Evolutionary conservation across 2,797 vertebrate species (phyloP).

Genomic region (Danio tinwini): DNA sequence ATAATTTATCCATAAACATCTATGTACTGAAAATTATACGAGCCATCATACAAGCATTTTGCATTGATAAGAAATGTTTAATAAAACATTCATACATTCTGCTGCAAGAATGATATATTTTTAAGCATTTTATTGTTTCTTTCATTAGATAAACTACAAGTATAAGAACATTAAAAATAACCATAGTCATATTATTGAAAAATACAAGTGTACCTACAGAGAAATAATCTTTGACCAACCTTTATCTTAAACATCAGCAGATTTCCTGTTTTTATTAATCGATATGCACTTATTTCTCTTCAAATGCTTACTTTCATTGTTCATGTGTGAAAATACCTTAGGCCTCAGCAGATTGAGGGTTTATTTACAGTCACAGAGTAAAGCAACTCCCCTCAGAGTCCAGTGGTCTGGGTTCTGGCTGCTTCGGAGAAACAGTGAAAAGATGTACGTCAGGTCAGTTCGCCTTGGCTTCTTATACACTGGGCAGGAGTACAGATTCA

Average conservation of each 20-base stretch:
- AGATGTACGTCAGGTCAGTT: constrained; percentile 85
- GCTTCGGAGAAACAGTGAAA: constrained; percentile 79
- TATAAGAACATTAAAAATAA: neutral
- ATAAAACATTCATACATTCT: neutral
- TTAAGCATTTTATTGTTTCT: neutral
- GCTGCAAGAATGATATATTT: neutral
- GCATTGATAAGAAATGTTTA: neutral
- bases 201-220: neutral
- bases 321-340: neutral
- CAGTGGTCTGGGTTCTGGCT: constrained; percentile 79
- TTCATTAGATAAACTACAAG: neutral
- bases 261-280: neutral
- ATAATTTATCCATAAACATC: neutral
- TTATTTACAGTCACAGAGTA: constrained; percentile 85
- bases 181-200: neutral
- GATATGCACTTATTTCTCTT: no score
- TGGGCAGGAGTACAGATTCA: constrained; percentile 79
- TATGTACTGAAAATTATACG: neutral
- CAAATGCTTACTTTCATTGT: neutral
- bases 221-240: neutral
- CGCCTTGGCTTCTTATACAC: constrained; percentile 85
- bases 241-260: neutral
- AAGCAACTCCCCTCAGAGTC: constrained; percentile 82
- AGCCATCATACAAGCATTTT: neutral
- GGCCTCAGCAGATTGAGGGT: neutral